Base-by-base conservation (phyloP, 2,797 vertebrate genomes). In the Acanthopagrus latus region DNA sequence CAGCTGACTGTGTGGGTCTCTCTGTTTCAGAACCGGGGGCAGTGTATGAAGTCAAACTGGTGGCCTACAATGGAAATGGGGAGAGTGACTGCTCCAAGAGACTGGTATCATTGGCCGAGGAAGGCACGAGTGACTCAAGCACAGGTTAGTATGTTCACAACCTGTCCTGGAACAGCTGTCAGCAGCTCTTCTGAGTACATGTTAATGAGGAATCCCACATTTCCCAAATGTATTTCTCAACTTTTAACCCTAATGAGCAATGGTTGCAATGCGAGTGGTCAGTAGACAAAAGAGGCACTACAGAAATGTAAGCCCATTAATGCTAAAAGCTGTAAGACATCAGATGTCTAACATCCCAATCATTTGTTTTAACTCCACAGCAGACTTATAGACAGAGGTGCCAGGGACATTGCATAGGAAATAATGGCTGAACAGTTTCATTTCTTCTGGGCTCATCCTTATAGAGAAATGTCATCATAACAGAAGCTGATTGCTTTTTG, bases 21-120 rank as follows among this genome's bases (percentile, higher is more conserved):
- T 60, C 41, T 71, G 11, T 84, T 81, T 20, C 78, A 96, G 96
- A 96, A 70, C 46, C 79, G 0, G 90, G 89, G 0, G 90, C 91
- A 0, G 89, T 95, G 62, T 96, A 95, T 54, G 96, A 97, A 88
- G 68, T 96, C 63, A 94, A 95, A 78, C 90, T 96, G 57, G 93
- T 95, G 83, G 94, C 91, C 2, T 96, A 93, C 76, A 96, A 94
- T 8, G 93, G 94, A 13, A 94, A 94, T 0, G 93, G 96, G 2
- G 94, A 95, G 11, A 95, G 95, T 20, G 94, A 94, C 59, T 88
- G 91, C 66, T 94, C 94, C 16, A 92, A 91, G 71, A 81, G 86
- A 43, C 91, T 96, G 11, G 92, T 96, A 43, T 96, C 95, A 2
- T 77, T 96, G 82, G 83, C 78, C 43, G 93, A 94, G 18, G 93